These are phyloP conservation scores for Hirudo medicinalis DNA, from an alignment of 1,140 invertebrate species.

Conservation along the genomic window DNA sequence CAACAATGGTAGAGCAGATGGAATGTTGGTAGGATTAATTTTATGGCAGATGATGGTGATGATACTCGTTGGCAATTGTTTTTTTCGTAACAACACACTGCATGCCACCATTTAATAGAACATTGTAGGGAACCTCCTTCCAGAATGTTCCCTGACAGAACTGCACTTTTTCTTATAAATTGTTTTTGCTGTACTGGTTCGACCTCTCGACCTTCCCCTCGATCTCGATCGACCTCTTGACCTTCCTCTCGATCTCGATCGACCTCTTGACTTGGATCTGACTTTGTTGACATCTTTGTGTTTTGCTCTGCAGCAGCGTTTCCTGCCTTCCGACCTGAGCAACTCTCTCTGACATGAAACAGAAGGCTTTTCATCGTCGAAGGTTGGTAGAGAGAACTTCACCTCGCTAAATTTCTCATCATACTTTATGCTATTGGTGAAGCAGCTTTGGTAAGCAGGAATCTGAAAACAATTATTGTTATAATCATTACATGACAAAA, in stretches of 20 bases:
- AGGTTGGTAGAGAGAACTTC: not conserved
- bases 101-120: no score
- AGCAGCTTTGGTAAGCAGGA: conserved; percentile 35
- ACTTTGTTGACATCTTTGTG: not conserved
- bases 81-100: no score
- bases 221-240: conserved; percentile 32
- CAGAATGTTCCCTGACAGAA: no score
- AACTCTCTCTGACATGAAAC: not conserved
- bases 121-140: no score
- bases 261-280: conserved; percentile 26
- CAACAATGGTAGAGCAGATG: no score
- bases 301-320: not conserved
- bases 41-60: no score
- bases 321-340: not conserved
- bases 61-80: no score
- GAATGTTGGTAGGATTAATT: no score
- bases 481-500: not conserved
- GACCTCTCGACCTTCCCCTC: conserved; percentile 28
- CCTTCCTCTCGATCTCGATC: no score
- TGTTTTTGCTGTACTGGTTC: not conserved
- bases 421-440: conserved; percentile 36
- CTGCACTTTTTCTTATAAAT: no score
- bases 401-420: conserved; percentile 21
- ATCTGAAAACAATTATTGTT: conserved; percentile 24
- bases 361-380: not conserved